Base-by-base conservation (phyloP, 2,797 vertebrate genomes). In the Decapterus maruadsi region DNA sequence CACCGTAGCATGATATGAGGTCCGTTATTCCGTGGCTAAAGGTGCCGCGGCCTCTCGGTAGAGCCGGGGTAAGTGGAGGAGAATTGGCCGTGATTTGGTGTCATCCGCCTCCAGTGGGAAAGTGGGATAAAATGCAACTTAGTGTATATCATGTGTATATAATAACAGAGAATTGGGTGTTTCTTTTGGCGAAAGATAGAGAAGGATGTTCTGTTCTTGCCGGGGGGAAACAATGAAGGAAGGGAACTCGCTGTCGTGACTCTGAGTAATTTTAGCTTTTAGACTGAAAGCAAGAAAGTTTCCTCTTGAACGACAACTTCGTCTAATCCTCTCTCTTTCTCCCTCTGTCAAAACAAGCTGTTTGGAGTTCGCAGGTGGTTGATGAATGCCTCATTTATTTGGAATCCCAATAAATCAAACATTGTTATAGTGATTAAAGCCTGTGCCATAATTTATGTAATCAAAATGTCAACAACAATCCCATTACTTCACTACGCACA, bases 341-440 rank as follows among this genome's bases (percentile, higher is more conserved):
- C 14, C 20, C n/a, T 65, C 48, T 68, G 66, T 73, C 69, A 86
- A 81, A 88, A 80, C 68, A 83, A 81, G 54, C 2, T 10, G 42
- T 81, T 87, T 80, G 78, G 53, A 45, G 60, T 50, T 80, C 73
- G 87, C 85, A 89, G 87, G 87, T 89, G 89, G 83, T 73, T 86
- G 87, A 89, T 88, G 80, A 89, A 83, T 67, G 69, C 36, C 78
- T 85, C 50, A 66, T 88, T 89, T 84, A 76, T 82, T 86, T 81
- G 69, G 54, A 77, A 77, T 72, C 57, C 58, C 53, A 74, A 74
- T 68, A 80, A 83, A 85, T 80, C 57, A 75, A 85, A 72, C 62
- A 61, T 45, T 72, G 36, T 87, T 75, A 69, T 1, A 58, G 43
- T 87, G 50, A 88, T 89, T 87, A 88, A 48, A 85, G 59, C 38